Conservation (phyloP, 2,888 invertebrate genomes). For the Euphydryas editha region DNA sequence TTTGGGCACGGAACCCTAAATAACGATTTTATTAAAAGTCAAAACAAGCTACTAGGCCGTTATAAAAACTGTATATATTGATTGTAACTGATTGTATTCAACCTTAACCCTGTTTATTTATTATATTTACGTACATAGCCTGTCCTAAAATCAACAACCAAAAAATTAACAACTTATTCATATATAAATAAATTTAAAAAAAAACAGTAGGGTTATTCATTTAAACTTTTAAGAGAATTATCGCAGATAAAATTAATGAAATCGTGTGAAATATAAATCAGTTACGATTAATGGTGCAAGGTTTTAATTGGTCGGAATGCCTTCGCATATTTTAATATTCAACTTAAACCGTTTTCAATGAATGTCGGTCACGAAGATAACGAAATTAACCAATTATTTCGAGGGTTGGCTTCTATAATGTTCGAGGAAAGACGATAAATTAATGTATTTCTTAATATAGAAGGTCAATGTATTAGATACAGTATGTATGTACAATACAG, state of each 20-base stretch:
- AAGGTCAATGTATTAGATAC: not conserved
- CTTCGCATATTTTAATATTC: constrained; percentile 53
- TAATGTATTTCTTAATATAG: constrained; percentile 11
- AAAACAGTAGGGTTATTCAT: constrained; percentile 40
- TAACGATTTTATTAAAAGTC: no score
- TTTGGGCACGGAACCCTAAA: no score
- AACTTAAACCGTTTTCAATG: constrained; percentile 50
- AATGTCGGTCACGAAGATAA: constrained; percentile 44
- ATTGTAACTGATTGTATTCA: not conserved
- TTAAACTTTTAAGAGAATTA: constrained; percentile 51
- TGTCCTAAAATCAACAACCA: constrained; percentile 12
- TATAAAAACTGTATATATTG: not conserved
- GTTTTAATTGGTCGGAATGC: constrained; percentile 59
- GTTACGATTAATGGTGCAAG: constrained; percentile 56
- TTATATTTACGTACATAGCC: constrained; percentile 1
- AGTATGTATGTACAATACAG: not conserved
- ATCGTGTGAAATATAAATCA: constrained; percentile 60
- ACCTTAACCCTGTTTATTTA: not conserved
- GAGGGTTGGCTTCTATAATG: constrained; percentile 28
- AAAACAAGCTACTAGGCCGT: no score
- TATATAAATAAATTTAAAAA: not conserved
- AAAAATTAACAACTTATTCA: constrained; percentile 20
- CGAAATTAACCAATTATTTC: constrained; percentile 35
- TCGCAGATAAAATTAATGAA: constrained; percentile 46
- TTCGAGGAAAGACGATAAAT: constrained; percentile 18